Percentiles rank a stretch among this genome's conserved stretches.
Conservation (phyloP, 35 echinoderm and acorn worm species). For the Hemicentrotus pulcherrimus region DNA sequence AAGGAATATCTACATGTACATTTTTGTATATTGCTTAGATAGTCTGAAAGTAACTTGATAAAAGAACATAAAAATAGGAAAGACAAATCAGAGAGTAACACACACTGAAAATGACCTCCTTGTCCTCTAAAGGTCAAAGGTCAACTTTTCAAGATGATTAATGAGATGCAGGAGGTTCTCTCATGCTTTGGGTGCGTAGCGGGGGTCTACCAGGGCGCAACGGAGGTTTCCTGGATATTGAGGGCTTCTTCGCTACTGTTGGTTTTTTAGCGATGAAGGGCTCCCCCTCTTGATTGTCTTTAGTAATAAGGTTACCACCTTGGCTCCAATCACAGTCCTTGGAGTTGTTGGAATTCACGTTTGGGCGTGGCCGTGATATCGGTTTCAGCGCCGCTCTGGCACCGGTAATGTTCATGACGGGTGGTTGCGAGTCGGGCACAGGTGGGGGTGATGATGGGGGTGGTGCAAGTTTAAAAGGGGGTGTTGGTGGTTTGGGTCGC, state of each 20-base stretch:
- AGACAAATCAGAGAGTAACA: slow-evolving; percentile 18
- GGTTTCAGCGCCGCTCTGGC: slow-evolving; percentile 28
- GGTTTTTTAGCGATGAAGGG: slow-evolving; percentile 44
- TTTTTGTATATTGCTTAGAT: not conserved
- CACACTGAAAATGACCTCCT: not conserved
- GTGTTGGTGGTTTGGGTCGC: slow-evolving; percentile 2
- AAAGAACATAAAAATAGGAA: slow-evolving; percentile 20
- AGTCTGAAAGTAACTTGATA: slow-evolving; percentile 13
- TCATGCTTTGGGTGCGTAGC: slow-evolving; percentile 35
- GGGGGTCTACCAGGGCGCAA: not conserved
- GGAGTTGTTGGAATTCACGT: slow-evolving; percentile 42
- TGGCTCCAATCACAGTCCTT: slow-evolving; percentile 20
- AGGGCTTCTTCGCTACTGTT: slow-evolving; percentile 28
- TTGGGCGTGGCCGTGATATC: slow-evolving; percentile 23
- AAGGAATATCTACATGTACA: not conserved
- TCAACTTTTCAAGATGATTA: not conserved
- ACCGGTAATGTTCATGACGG: not conserved
- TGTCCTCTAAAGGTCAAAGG: not conserved
- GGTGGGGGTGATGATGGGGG: not conserved
- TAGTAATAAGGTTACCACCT: slow-evolving; percentile 27
- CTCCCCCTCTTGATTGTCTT: slow-evolving; percentile 16
- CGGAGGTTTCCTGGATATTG: slow-evolving; percentile 19
- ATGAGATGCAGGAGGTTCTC: not conserved
- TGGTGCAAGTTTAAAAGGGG: slow-evolving; percentile 17
- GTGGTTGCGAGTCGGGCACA: not conserved